Percentiles rank a stretch among this genome's conserved stretches.
Conservation (phyloP, 2,113 vertebrate genomes). For the Ploceus nigricollis region DNA sequence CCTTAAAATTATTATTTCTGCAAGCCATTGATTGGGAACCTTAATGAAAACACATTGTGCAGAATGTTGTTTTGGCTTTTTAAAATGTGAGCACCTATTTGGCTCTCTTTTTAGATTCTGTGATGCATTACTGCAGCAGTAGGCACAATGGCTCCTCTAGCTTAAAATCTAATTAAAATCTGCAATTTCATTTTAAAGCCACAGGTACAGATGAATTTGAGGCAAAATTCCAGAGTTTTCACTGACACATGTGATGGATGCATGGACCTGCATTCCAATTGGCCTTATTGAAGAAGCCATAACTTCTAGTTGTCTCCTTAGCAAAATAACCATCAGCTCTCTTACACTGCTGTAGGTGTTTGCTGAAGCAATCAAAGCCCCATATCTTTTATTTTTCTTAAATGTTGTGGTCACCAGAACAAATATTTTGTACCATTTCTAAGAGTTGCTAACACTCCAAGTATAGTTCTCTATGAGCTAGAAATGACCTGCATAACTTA, state of each 20-base stretch:
- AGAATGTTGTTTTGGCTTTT: not conserved
- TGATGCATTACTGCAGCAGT: not conserved
- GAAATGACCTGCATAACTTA: not conserved
- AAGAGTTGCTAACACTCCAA: not conserved
- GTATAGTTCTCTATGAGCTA: not conserved
- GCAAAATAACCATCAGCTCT: not conserved
- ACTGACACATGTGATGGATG: accelerated
- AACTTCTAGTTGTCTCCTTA: not conserved
- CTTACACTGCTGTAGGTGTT: not conserved
- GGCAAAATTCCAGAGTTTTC: not conserved
- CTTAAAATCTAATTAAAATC: not conserved
- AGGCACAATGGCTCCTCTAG: not conserved
- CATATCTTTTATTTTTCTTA: not conserved
- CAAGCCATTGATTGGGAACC: not conserved
- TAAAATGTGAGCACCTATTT: not conserved
- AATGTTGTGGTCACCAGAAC: not conserved
- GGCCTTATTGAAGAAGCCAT: not conserved
- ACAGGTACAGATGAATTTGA: not conserved
- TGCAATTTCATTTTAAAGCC: not conserved
- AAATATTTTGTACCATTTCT: not conserved
- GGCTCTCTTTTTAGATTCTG: not conserved
- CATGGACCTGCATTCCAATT: not conserved
- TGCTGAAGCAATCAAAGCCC: not conserved
- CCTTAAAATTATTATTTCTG: not conserved
- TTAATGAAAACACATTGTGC: not conserved